These are phyloP conservation scores for Pseudomyrmex pallidus DNA, from an alignment of 1,140 invertebrate genomes.

Conservation along the genomic window DNA sequence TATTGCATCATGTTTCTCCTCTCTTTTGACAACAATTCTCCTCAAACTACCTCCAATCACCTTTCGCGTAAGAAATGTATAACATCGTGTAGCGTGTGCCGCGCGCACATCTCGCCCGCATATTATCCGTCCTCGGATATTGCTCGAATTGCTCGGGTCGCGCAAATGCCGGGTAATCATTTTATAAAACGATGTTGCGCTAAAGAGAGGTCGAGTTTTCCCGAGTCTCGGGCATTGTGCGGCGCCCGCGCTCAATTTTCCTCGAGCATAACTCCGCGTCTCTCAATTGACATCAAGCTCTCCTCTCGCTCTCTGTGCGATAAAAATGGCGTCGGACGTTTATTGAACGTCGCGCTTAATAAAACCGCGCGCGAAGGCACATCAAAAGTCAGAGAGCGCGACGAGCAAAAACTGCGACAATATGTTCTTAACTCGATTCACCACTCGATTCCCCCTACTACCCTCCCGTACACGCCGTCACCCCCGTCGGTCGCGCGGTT, in stretches of 20 bases:
- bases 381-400: slow-evolving; percentile 63
- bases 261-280: background rate
- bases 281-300: slow-evolving; percentile 25
- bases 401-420: slow-evolving; percentile 14
- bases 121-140: slow-evolving; percentile 9
- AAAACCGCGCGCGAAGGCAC: slow-evolving; percentile 37
- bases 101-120: background rate
- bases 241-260: slow-evolving; percentile 14
- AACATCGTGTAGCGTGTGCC: background rate
- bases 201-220: slow-evolving; percentile 10
- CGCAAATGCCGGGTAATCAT: background rate
- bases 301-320: slow-evolving; percentile 1
- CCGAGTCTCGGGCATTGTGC: background rate
- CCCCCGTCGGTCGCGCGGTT: slow-evolving; percentile 50
- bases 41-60: background rate
- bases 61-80: background rate
- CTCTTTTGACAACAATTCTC: background rate
- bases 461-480: background rate
- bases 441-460: slow-evolving; percentile 23
- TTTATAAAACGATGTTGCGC: slow-evolving; percentile 29
- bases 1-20: background rate
- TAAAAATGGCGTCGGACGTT: slow-evolving; percentile 38
- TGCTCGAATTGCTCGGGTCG: slow-evolving; percentile 12
- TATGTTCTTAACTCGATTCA: slow-evolving; percentile 75
- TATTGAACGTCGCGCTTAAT: slow-evolving; percentile 32